Evolutionary conservation across 2,888 invertebrate species (phyloP).

Genomic region (Tromatobia lineatoria): DNA sequence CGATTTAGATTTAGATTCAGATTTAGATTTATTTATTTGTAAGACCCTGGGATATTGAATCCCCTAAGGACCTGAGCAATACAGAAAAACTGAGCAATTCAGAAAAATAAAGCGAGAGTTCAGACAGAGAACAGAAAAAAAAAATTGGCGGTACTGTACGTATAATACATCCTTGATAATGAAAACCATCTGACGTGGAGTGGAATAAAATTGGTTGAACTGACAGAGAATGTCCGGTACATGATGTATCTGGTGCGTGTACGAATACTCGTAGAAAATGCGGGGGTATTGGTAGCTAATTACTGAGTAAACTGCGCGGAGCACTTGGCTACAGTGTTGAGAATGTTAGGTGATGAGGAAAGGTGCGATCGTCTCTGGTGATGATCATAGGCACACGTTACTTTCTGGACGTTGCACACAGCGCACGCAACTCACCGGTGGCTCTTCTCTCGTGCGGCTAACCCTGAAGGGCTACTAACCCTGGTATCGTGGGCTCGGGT

Average conservation of each 20-base stretch:
- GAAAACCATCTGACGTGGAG: too few relatives aligned
- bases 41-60: too few relatives aligned
- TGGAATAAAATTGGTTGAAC: too few relatives aligned
- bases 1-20: too few relatives aligned
- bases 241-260: not conserved
- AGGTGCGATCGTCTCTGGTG: conserved; percentile 12
- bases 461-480: conserved; percentile 66
- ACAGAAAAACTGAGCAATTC: too few relatives aligned
- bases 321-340: conserved; percentile 5
- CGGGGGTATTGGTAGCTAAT: conserved; percentile 71
- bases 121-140: too few relatives aligned
- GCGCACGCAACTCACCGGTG: conserved; percentile 6
- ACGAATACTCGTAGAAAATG: conserved; percentile 25
- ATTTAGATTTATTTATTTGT: too few relatives aligned
- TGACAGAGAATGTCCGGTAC: too few relatives aligned
- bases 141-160: too few relatives aligned
- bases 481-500: conserved; percentile 50
- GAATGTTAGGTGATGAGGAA: not conserved
- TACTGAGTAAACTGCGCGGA: conserved; percentile 75
- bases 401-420: conserved; percentile 11
- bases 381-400: conserved; percentile 22
- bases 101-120: too few relatives aligned
- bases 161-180: too few relatives aligned
- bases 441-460: conserved; percentile 34
- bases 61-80: too few relatives aligned